These are phyloP conservation scores for Uria lomvia DNA, from an alignment of 2,113 vertebrate genomes.

Conservation along the genomic window DNA sequence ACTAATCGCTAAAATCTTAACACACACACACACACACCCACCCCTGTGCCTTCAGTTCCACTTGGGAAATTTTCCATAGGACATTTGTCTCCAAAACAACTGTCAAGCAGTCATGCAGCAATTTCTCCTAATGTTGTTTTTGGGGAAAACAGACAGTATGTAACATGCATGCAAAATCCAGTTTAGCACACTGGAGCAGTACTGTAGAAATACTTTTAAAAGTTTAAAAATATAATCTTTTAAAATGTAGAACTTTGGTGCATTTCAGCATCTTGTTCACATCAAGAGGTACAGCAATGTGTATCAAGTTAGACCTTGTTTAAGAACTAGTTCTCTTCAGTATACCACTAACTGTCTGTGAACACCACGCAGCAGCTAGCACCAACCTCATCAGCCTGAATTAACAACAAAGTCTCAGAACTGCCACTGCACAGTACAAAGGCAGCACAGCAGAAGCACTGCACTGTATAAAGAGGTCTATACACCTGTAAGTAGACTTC, in stretches of 20 bases:
- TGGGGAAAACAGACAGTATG: not conserved
- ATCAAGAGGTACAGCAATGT: not conserved
- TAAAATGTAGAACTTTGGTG: not conserved
- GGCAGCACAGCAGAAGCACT: not conserved
- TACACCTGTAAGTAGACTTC: fast-evolving
- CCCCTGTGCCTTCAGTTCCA: not conserved
- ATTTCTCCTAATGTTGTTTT: not conserved
- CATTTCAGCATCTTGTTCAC: not conserved
- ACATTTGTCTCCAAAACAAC: not conserved
- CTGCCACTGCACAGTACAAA: not conserved
- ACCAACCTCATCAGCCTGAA: not conserved
- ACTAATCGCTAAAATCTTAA: not conserved
- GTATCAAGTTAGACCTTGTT: not conserved
- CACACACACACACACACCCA: not conserved
- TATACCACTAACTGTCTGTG: not conserved
- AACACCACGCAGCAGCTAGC: not conserved
- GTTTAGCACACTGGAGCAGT: not conserved
- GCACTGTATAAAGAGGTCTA: no score
- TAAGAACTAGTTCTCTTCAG: not conserved
- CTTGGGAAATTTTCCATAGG: not conserved
- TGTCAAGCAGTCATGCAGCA: not conserved
- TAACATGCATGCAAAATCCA: not conserved
- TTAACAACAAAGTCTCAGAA: not conserved
- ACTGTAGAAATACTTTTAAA: not conserved
- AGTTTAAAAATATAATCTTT: not conserved